Evolutionary conservation across 2,797 vertebrate species (phyloP).

Genomic region (Mallotus villosus): DNA sequence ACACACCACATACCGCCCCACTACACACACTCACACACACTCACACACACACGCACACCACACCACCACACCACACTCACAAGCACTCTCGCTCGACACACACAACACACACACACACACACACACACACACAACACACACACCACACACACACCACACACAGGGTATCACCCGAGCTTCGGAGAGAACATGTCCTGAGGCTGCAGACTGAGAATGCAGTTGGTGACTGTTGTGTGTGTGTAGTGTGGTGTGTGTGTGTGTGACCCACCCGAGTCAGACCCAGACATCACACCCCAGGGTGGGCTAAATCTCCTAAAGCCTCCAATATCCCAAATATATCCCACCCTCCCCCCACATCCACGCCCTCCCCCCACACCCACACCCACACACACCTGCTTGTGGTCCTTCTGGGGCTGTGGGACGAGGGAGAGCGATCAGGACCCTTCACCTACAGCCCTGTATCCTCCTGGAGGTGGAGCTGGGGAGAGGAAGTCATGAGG

Average conservation of each 20-base stretch:
- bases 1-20: slow-evolving; percentile 21
- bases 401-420: slow-evolving; percentile 44
- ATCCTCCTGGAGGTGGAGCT: neutral
- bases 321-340: slow-evolving; percentile 49
- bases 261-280: slow-evolving; percentile 54
- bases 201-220: slow-evolving; percentile 5
- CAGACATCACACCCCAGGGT: slow-evolving; percentile 65
- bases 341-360: too few relatives aligned
- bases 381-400: neutral
- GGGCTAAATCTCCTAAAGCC: slow-evolving; percentile 62
- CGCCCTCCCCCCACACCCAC: too few relatives aligned
- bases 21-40: slow-evolving; percentile 21
- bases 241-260: slow-evolving; percentile 28
- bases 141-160: slow-evolving; percentile 12
- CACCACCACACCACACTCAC: too few relatives aligned
- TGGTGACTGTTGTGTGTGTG: slow-evolving; percentile 5
- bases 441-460: too few relatives aligned
- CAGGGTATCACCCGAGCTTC: slow-evolving; percentile 1
- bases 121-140: slow-evolving; percentile 6
- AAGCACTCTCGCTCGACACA: neutral
- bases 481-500: neutral
- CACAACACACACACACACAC: slow-evolving; percentile 4
- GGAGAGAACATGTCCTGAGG: slow-evolving; percentile 12
- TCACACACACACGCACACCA: slow-evolving; percentile 37
- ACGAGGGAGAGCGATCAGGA: slow-evolving; percentile 43